Evolutionary conservation across 1,140 invertebrate species (phyloP), one percentile per base, ranked within the genome.

Genomic region (Parapsyche elsis): DNA sequence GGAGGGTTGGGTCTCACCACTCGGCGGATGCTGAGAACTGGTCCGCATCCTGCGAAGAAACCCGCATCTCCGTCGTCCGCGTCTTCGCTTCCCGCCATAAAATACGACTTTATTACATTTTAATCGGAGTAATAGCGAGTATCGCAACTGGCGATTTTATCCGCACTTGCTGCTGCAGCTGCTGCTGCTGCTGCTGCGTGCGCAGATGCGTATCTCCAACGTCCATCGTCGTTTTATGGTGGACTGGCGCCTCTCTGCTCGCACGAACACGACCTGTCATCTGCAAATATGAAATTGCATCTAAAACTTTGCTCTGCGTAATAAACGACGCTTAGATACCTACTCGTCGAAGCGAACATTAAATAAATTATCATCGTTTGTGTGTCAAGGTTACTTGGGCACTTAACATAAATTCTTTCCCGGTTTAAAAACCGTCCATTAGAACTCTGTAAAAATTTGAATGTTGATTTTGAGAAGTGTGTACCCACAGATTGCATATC

Each of bases 21-120:
- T 19, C 64, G 64, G 24, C 64, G 64, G 64, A 67, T 67, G 24
- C 23, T 30, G 64, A n/a, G n/a, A 67, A 67, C 64, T 67, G 64
- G 64, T 67, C 24, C 64, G 64, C 64, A 67, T 67, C 64, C 64
- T 67, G 64, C n/a, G 49, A 14, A 53, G 64, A 26, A 26, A 26
- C 64, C 21, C 64, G 24, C 64, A 12, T 9, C 5, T 10, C 7
- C 64, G 16, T 19, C 57, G 16, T 16, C 21, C 10, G 21, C n/a
- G 19, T 30, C 24, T 67, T 67, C 24, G 23, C 24, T 12, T 19
- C 59, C 19, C 21, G 59, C 21, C 59, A 61, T 61, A 61, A 21
- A 38, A 38, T 38, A 14, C 49, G 49, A 53, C 10, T 53, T 53
- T 53, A 53, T 53, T 53, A 16, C 49, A 53, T 5, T 53, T 53